phyloP scores from a whole-genome alignment of 2,797 vertebrate species.

The Chiroxiphia lanceolata region DNA sequence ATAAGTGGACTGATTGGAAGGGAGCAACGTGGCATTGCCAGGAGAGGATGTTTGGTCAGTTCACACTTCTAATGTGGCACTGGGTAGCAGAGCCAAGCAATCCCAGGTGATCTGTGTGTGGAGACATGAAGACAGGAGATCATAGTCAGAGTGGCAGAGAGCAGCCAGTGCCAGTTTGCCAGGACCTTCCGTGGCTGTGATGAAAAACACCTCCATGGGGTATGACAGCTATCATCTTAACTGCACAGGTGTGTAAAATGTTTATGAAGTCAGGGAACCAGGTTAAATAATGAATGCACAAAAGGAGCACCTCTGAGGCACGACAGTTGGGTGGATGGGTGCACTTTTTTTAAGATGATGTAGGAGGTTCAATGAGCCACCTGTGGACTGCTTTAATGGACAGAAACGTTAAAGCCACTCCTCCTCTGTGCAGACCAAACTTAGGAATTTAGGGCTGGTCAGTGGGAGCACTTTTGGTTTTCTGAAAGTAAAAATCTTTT shows the following conservation, averaged over 20 bases:
- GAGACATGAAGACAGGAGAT: not conserved
- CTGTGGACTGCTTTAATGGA: not conserved
- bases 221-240: not conserved
- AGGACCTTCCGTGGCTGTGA: not conserved
- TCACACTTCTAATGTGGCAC: not conserved
- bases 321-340: not conserved
- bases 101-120: not conserved
- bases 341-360: not conserved
- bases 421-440: not conserved
- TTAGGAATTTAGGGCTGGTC: not conserved
- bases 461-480: not conserved
- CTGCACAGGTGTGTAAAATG: not conserved
- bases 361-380: not conserved
- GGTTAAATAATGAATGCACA: not conserved
- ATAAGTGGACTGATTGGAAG: not conserved
- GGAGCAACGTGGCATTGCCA: not conserved
- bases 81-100: not conserved
- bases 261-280: not conserved
- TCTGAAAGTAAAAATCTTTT: not conserved
- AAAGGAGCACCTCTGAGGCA: not conserved
- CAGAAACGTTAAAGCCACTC: not conserved
- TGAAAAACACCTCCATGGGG: not conserved
- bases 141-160: not conserved
- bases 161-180: not conserved
- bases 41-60: not conserved